Percentiles rank a stretch among this genome's conserved stretches.
Conservation (phyloP, 2,797 vertebrate genomes). For the Chanos chanos region DNA sequence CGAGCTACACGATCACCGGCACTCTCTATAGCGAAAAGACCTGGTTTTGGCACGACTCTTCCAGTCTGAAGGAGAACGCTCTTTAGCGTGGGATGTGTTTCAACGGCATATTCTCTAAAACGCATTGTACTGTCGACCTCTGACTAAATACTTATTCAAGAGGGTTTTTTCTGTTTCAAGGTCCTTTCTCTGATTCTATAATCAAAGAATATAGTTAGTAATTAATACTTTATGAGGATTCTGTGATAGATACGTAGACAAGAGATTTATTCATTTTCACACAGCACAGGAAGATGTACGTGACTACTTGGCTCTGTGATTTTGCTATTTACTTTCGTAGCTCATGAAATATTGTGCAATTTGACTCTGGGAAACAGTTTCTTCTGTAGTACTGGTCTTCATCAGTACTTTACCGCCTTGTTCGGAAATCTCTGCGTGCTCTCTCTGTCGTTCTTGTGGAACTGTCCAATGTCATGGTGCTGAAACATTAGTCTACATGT, state of each 20-base stretch:
- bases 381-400: too few species aligned
- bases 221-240: too few species aligned
- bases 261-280: too few species aligned
- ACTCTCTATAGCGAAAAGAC: not conserved
- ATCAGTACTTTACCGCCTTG: not conserved
- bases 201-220: too few species aligned
- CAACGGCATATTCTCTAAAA: not conserved
- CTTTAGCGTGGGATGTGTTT: not conserved
- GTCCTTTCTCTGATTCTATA: too few species aligned
- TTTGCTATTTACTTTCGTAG: too few species aligned
- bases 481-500: slow-evolving; percentile 31
- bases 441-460: not conserved
- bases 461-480: slow-evolving; percentile 39
- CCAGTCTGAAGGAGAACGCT: not conserved
- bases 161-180: not conserved
- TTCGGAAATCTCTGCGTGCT: not conserved
- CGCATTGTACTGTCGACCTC: not conserved
- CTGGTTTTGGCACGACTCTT: not conserved
- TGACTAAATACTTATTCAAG: slow-evolving; percentile 4
- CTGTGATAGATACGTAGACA: too few species aligned
- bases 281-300: too few species aligned
- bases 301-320: too few species aligned
- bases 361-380: too few species aligned
- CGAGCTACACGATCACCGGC: not conserved
- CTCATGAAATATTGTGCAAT: too few species aligned